A percentile compares a stretch with the other conserved stretches of the same genome.
phyloP scores from a whole-genome alignment of 2,888 invertebrate species.

The Imbricaverruca yamaguchii region DNA sequence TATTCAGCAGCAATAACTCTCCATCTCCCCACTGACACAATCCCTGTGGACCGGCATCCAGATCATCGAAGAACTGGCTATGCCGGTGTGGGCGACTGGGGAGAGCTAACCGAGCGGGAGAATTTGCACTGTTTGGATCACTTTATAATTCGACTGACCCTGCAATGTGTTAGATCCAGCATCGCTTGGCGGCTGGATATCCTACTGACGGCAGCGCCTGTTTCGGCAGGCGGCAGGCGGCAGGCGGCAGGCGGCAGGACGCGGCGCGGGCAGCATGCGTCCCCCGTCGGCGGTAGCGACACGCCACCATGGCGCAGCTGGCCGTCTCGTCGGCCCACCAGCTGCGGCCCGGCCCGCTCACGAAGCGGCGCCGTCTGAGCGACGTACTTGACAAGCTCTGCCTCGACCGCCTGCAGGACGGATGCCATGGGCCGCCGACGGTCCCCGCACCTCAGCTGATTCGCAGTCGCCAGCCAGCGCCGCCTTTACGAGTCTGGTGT shows the following conservation, averaged over 20 bases:
- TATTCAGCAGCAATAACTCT: no score
- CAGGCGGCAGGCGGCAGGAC: no score
- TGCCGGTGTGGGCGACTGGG: no score
- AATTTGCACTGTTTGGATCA: no score
- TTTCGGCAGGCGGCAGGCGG: no score
- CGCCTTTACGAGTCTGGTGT: not conserved
- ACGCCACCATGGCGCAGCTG: not conserved
- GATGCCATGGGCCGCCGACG: not conserved
- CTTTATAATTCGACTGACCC: no score
- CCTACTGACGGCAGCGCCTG: no score
- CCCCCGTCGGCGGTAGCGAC: not conserved
- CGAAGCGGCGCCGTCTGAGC: not conserved
- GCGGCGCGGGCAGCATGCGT: not conserved
- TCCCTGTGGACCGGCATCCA: no score
- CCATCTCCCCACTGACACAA: no score
- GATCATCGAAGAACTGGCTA: no score
- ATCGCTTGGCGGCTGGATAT: not conserved
- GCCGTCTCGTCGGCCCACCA: constrained; percentile 20
- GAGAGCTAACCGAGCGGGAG: no score
- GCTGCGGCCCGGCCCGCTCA: not conserved
- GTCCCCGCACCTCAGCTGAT: not conserved
- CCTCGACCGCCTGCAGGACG: constrained; percentile 20
- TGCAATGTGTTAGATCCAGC: no score
- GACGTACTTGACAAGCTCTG: not conserved
- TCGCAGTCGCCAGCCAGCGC: not conserved